These are phyloP conservation scores for Drosophila setifemur DNA, from an alignment of 1,140 invertebrate species.

Conservation along the genomic window DNA sequence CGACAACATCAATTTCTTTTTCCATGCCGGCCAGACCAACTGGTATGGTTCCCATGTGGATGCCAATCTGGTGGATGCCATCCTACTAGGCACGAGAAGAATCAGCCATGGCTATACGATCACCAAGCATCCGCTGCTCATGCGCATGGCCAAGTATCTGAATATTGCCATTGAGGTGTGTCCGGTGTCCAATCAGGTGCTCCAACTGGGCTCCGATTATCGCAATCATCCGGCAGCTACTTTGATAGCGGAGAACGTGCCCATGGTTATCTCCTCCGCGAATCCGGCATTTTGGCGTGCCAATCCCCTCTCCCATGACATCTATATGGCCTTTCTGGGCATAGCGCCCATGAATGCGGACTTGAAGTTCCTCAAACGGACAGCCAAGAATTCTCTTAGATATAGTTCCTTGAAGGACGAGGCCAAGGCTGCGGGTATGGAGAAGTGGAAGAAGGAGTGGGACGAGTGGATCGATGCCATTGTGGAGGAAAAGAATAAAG, in stretches of 20 bases:
- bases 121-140: constrained; percentile 88
- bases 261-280: constrained; percentile 85
- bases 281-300: constrained; percentile 91
- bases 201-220: constrained; percentile 88
- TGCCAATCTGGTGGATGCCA: constrained; percentile 90
- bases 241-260: constrained; percentile 86
- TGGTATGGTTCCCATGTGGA: constrained; percentile 86
- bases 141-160: constrained; percentile 84
- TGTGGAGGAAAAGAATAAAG: constrained; percentile 9
- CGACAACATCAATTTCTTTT: constrained; percentile 86
- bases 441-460: constrained; percentile 68
- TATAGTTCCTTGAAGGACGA: constrained; percentile 83
- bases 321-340: constrained; percentile 91
- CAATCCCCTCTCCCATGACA: constrained; percentile 89
- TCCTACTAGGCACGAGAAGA: constrained; percentile 87
- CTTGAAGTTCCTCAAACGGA: constrained; percentile 88
- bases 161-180: constrained; percentile 91
- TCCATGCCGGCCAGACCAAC: constrained; percentile 92
- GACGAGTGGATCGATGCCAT: constrained; percentile 47
- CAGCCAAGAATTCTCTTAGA: constrained; percentile 89
- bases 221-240: constrained; percentile 90
- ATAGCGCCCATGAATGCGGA: constrained; percentile 88
- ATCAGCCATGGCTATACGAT: constrained; percentile 88
- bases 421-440: constrained; percentile 36
- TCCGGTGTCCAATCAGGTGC: constrained; percentile 90